phyloP scores from a whole-genome alignment of 1,140 invertebrate genomes.

The Eulimnadia texana region DNA sequence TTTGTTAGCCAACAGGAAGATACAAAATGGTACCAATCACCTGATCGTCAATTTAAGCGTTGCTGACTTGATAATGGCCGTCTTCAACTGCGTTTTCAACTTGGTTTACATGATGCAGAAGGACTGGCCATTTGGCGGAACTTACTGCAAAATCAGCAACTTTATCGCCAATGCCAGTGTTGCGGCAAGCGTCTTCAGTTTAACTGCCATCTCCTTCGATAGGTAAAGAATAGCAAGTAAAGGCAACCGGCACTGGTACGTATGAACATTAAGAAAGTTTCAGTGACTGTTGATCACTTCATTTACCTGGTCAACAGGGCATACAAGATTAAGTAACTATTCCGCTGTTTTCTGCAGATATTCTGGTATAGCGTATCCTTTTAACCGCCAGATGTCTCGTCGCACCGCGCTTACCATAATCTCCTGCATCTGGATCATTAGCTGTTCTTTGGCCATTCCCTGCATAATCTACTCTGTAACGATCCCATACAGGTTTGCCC shows the following conservation, averaged over 20 bases:
- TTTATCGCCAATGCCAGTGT: constrained; percentile 80
- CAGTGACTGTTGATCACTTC: too few species aligned
- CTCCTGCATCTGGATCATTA: constrained; percentile 62
- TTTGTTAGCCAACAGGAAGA: constrained; percentile 34
- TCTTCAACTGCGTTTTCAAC: constrained; percentile 34
- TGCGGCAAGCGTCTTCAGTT: constrained; percentile 72
- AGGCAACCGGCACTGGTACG: too few species aligned
- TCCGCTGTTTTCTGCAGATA: constrained; percentile 65
- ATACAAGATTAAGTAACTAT: too few species aligned
- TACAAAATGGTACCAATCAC: constrained; percentile 36
- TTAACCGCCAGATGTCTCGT: constrained; percentile 67
- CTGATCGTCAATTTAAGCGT: constrained; percentile 37
- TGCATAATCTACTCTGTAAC: constrained; percentile 68
- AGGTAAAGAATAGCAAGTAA: too few species aligned
- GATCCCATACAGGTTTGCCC: constrained; percentile 48
- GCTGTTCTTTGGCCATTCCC: constrained; percentile 58
- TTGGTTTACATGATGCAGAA: constrained; percentile 26
- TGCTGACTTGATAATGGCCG: constrained; percentile 33
- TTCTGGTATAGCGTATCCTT: constrained; percentile 75
- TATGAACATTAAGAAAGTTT: too few species aligned
- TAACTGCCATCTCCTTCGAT: constrained; percentile 69
- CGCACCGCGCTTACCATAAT: constrained; percentile 61
- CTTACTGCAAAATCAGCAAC: constrained; percentile 73
- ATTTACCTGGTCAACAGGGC: too few species aligned
- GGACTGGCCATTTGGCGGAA: constrained; percentile 70